phyloP scores from a whole-genome alignment of 2,113 vertebrate genomes.

The Ceratotherium simum region DNA sequence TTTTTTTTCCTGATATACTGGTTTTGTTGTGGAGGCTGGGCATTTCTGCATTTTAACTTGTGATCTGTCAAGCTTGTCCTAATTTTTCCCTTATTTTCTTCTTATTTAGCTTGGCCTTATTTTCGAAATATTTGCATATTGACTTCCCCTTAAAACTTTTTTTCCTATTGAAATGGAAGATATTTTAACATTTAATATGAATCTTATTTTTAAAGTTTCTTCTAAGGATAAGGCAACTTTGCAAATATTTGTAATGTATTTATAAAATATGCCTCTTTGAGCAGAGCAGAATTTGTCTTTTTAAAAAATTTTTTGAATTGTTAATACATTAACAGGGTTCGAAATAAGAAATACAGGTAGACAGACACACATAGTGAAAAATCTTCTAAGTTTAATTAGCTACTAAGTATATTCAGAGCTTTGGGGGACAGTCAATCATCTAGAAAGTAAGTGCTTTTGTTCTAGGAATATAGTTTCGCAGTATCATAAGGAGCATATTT shows the following conservation, averaged over 20 bases:
- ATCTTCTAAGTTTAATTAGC: conserved; percentile 29
- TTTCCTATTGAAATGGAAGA: conserved; percentile 20
- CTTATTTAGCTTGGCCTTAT: conserved; percentile 38
- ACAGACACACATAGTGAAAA: not conserved
- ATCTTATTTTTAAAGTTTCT: conserved; percentile 18
- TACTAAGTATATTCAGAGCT: not conserved
- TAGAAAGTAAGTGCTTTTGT: conserved; percentile 46
- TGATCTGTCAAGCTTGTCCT: not conserved
- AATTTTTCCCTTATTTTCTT: conserved; percentile 37
- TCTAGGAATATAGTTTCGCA: not conserved
- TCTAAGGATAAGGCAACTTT: conserved; percentile 28
- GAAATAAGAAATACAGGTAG: conserved; percentile 51
- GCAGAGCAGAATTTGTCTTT: conserved; percentile 33
- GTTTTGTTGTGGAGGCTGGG: conserved; percentile 20
- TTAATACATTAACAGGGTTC: conserved; percentile 27
- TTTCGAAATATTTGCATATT: conserved; percentile 54
- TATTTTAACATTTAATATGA: conserved; percentile 42
- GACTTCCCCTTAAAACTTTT: conserved; percentile 26
- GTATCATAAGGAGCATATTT: not conserved
- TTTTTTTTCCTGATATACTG: not conserved
- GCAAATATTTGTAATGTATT: conserved; percentile 56
- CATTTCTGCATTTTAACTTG: conserved; percentile 59
- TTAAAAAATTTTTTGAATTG: conserved; percentile 16
- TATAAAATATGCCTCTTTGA: conserved; percentile 58
- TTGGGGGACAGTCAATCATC: not conserved